phyloP scores from a whole-genome alignment of 2,797 vertebrate genomes.

The Typhlichthys eigenmanni region DNA sequence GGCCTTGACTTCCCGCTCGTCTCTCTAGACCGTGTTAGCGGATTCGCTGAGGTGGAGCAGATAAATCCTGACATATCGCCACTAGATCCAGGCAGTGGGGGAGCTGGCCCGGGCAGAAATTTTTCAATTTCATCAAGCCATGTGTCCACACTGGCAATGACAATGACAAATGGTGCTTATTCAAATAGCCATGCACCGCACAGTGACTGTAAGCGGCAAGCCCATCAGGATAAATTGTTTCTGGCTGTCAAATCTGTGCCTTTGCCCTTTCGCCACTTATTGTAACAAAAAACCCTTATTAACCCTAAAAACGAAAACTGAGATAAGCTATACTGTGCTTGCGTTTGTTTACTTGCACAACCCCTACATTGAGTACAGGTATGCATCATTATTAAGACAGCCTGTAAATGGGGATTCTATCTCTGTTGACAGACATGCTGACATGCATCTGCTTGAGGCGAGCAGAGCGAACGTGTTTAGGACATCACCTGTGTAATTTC shows the following conservation, averaged over 20 bases:
- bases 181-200: constrained; percentile 62
- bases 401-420: constrained; percentile 8
- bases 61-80: constrained; percentile 71
- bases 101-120: constrained; percentile 52
- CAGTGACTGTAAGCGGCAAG: constrained; percentile 73
- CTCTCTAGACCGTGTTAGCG: constrained; percentile 54
- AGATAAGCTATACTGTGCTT: constrained; percentile 17
- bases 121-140: constrained; percentile 71
- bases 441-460: constrained; percentile 20
- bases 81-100: constrained; percentile 48
- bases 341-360: constrained; percentile 21
- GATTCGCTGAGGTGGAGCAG: constrained; percentile 65
- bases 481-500: constrained; percentile 52
- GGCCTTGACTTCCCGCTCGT: constrained; percentile 47
- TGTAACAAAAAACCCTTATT: constrained; percentile 52
- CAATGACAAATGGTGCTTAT: constrained; percentile 71
- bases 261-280: constrained; percentile 49
- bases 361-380: constrained; percentile 17
- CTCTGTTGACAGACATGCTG: constrained; percentile 35
- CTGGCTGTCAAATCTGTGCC: constrained; percentile 76
- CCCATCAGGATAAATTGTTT: constrained; percentile 69
- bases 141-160: constrained; percentile 56
- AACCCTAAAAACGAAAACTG: constrained; percentile 33
- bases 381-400: constrained; percentile 10
- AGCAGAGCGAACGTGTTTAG: constrained; percentile 30